These are phyloP conservation scores for Helarctos malayanus DNA, from an alignment of 2,797 vertebrate genomes.

Conservation along the genomic window DNA sequence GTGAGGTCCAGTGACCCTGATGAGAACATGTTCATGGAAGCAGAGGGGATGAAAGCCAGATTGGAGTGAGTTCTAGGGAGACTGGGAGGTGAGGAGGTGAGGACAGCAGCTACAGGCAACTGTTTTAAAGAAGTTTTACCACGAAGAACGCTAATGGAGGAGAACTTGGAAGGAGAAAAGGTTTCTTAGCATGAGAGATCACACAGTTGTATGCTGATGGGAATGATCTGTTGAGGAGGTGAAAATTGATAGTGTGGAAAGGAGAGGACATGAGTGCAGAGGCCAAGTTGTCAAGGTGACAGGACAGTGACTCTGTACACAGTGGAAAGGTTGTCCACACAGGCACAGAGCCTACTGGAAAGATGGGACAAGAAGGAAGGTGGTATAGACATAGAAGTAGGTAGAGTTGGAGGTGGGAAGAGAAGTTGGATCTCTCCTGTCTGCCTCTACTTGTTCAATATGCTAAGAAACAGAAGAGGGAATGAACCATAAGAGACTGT, in stretches of 20 bases:
- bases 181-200: background rate
- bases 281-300: background rate
- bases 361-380: background rate
- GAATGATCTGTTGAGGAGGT: background rate
- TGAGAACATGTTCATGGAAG: background rate
- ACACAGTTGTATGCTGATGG: background rate
- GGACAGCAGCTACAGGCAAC: background rate
- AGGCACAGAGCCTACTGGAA: background rate
- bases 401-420: background rate
- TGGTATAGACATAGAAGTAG: background rate
- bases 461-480: background rate
- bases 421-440: background rate
- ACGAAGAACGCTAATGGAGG: background rate
- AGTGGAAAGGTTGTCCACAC: background rate
- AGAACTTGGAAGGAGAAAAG: background rate
- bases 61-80: background rate
- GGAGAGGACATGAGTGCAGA: background rate
- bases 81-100: background rate
- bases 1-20: background rate
- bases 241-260: background rate
- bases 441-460: background rate
- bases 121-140: background rate
- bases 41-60: background rate
- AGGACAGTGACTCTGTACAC: accelerated
- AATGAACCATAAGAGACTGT: too few species aligned